Percentiles rank a stretch among this genome's conserved stretches.
Conservation (phyloP, 2,113 vertebrate genomes). For the Perca schrenkii region DNA sequence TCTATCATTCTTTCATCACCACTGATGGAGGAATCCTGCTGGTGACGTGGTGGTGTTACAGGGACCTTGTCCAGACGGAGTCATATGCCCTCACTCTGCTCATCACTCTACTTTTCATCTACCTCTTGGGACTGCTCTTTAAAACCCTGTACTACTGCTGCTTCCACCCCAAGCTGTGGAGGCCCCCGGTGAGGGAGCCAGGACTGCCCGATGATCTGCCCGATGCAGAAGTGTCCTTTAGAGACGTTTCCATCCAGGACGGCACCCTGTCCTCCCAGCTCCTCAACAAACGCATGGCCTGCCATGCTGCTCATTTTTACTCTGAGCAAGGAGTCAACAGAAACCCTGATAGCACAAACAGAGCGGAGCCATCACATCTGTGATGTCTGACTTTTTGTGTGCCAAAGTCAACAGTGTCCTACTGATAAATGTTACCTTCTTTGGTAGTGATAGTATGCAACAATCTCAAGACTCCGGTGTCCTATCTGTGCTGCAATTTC, state of each 20-base stretch:
- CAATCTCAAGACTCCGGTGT: background rate
- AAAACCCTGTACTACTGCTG: slow-evolving; percentile 88
- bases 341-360: background rate
- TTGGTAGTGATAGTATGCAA: no score
- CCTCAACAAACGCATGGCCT: slow-evolving; percentile 81
- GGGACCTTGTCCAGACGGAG: slow-evolving; percentile 59
- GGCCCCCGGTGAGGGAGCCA: slow-evolving; percentile 25
- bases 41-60: slow-evolving; percentile 81
- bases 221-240: slow-evolving; percentile 60
- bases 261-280: slow-evolving; percentile 9
- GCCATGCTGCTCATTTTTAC: slow-evolving; percentile 77
- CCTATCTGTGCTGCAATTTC: background rate
- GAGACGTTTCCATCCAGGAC: slow-evolving; percentile 58
- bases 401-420: background rate
- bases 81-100: slow-evolving; percentile 63
- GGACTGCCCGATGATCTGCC: slow-evolving; percentile 64
- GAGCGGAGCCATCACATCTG: background rate
- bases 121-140: slow-evolving; percentile 86
- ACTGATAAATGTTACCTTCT: background rate
- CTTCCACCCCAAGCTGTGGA: slow-evolving; percentile 87
- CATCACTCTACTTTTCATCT: slow-evolving; percentile 63
- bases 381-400: slow-evolving; percentile 20
- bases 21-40: slow-evolving; percentile 86
- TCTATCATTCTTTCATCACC: slow-evolving; percentile 89
- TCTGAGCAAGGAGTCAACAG: background rate